Evolutionary conservation across 1,140 invertebrate genomes (phyloP).

Genomic region (Delia radicum): DNA sequence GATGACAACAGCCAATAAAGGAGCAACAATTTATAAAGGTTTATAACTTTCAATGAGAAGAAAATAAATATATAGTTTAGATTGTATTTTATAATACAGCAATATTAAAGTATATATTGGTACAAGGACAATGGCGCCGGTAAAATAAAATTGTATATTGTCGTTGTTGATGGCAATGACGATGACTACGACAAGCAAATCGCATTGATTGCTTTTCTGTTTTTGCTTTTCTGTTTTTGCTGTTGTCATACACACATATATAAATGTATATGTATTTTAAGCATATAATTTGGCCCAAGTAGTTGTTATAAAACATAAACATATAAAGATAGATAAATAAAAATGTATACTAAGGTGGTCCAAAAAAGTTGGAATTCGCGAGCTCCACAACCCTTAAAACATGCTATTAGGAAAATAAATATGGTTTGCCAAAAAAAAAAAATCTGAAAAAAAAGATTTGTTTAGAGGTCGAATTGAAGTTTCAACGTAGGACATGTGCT

Average conservation of each 20-base stretch:
- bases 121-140: neutral
- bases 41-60: neutral
- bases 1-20: neutral
- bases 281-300: slow-evolving; percentile 1
- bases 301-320: neutral
- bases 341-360: too few relatives aligned
- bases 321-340: neutral
- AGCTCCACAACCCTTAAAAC: too few relatives aligned
- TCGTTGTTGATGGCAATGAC: neutral
- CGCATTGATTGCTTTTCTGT: neutral
- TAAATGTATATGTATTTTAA: neutral
- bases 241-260: neutral
- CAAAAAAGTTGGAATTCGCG: too few relatives aligned
- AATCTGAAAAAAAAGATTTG: too few relatives aligned
- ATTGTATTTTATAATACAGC: slow-evolving; percentile 4
- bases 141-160: neutral
- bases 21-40: slow-evolving; percentile 14
- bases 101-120: neutral
- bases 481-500: too few relatives aligned
- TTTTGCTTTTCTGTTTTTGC: too few relatives aligned
- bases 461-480: too few relatives aligned
- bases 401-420: too few relatives aligned
- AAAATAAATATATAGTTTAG: neutral
- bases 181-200: neutral
- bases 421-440: too few relatives aligned